These are phyloP conservation scores for Pteropus rufus DNA, from an alignment of 2,797 vertebrate genomes.

Conservation along the genomic window DNA sequence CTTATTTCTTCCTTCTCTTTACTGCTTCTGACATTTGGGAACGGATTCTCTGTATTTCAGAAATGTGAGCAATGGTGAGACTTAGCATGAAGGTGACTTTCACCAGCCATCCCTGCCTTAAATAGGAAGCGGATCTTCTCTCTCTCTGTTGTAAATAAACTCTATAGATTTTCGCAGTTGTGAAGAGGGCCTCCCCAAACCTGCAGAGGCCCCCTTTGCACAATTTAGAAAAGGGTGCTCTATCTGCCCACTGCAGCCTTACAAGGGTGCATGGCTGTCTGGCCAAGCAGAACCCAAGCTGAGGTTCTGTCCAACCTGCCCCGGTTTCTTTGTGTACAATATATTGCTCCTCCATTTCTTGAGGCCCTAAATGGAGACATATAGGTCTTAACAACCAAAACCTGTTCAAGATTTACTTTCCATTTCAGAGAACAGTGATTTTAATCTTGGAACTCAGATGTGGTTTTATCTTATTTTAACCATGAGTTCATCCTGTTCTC, in stretches of 20 bases:
- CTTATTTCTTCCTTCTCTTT: constrained; percentile 37
- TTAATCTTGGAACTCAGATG: neutral
- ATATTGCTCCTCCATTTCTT: neutral
- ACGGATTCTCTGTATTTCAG: constrained; percentile 9
- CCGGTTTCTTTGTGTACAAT: neutral
- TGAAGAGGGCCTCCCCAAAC: neutral
- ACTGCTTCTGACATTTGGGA: constrained; percentile 50
- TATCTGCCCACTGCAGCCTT: neutral
- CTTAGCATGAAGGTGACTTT: constrained; percentile 67
- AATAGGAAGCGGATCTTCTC: neutral
- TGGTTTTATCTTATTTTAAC: neutral
- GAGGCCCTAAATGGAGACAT: neutral
- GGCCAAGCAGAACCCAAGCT: neutral
- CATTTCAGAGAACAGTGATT: neutral
- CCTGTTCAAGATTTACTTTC: neutral
- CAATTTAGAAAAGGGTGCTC: neutral
- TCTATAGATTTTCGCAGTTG: neutral
- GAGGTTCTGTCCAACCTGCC: neutral
- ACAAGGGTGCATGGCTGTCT: neutral
- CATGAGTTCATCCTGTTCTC: neutral
- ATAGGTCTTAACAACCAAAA: neutral
- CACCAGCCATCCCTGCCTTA: neutral
- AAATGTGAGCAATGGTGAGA: constrained; percentile 32
- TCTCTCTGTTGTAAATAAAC: neutral
- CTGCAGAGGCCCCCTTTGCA: neutral